Evolutionary conservation across 2,797 vertebrate genomes (phyloP).

Genomic region (Pseudotriccus pelzelni): DNA sequence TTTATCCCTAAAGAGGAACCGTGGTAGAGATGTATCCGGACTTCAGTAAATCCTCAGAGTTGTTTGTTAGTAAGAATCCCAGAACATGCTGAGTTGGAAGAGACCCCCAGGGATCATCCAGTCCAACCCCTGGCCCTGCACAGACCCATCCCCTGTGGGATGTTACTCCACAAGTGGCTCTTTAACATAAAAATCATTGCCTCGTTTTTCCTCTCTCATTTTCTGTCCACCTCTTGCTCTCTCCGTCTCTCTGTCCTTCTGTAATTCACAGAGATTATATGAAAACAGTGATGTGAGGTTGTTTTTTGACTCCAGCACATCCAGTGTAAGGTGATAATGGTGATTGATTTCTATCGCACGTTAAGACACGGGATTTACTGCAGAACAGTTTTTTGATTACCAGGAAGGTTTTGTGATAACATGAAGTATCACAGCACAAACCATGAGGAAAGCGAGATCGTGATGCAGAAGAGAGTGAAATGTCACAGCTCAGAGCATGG

Average conservation of each 20-base stretch:
- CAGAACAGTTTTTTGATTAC: not conserved
- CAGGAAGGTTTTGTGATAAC: not conserved
- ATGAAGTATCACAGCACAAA: not conserved
- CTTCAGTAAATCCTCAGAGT: not conserved
- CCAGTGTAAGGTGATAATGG: not conserved
- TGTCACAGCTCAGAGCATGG: not conserved
- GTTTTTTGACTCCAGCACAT: not conserved
- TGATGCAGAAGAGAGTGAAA: not conserved
- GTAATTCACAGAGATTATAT: not conserved
- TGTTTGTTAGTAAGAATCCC: not conserved
- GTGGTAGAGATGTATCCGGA: not conserved
- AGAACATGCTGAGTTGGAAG: not conserved
- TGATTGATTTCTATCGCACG: not conserved
- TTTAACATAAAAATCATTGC: not conserved
- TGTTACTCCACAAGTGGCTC: not conserved
- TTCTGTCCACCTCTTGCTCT: not conserved
- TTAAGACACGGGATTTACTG: not conserved
- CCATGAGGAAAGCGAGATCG: not conserved
- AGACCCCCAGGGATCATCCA: not conserved
- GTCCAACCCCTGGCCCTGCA: not conserved
- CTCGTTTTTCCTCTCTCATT: accelerated
- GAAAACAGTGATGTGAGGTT: not conserved
- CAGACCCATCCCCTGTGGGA: too few relatives aligned
- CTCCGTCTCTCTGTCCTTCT: not conserved
- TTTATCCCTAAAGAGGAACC: not conserved